These are phyloP conservation scores for Hybognathus amarus DNA, from an alignment of 2,797 vertebrate genomes.

Conservation along the genomic window DNA sequence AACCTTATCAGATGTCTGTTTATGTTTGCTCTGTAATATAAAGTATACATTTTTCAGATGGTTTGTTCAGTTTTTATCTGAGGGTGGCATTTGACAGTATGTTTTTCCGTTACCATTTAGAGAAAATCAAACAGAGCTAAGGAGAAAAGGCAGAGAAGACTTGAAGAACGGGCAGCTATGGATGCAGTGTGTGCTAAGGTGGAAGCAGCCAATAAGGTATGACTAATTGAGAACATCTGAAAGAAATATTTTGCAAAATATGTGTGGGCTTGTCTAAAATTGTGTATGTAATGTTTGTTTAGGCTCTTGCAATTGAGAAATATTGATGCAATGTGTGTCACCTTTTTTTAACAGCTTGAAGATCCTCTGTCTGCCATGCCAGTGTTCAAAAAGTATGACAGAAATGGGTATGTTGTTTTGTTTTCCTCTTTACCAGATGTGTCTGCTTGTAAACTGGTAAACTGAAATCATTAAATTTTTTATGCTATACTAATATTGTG, in stretches of 20 bases:
- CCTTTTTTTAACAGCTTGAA: conserved; percentile 78
- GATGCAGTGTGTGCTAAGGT: conserved; percentile 93
- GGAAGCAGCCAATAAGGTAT: conserved; percentile 93
- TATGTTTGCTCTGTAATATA: background rate
- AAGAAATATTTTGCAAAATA: background rate
- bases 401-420: conserved; percentile 85
- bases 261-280: background rate
- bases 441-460: background rate
- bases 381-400: conserved; percentile 94
- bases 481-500: conserved; percentile 18
- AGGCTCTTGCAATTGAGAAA: background rate
- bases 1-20: background rate
- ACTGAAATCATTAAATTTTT: background rate
- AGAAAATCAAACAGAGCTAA: conserved; percentile 92
- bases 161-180: conserved; percentile 93
- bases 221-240: background rate
- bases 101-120: conserved; percentile 65
- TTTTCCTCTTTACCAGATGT: conserved; percentile 1
- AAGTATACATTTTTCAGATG: background rate
- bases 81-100: background rate
- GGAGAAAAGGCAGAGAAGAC: conserved; percentile 92
- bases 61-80: background rate
- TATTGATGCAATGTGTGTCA: background rate
- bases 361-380: conserved; percentile 92
- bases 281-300: background rate